Percentiles rank a stretch among this genome's conserved stretches.
Conservation (phyloP, 2,888 invertebrate species). For the Stenichneumon culpator region DNA sequence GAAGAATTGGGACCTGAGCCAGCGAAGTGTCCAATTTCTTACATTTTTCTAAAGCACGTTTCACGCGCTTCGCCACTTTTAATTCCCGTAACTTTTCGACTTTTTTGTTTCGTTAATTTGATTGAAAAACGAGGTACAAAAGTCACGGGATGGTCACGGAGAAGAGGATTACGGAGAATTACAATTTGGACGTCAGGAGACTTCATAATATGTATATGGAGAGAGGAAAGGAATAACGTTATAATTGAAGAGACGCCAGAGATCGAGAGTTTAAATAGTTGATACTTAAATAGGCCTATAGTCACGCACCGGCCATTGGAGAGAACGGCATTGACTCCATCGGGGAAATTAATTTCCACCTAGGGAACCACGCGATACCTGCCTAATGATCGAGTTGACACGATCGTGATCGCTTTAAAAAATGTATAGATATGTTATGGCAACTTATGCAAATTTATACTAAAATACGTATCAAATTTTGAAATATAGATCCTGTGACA, state of each 20-base stretch:
- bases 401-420: neutral
- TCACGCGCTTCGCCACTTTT: slow-evolving; percentile 1
- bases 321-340: slow-evolving; percentile 57
- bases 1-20: slow-evolving; percentile 48
- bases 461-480: neutral
- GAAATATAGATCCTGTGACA: neutral
- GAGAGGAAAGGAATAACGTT: slow-evolving; percentile 3
- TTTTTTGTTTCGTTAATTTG: slow-evolving; percentile 30
- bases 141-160: neutral
- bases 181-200: neutral
- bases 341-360: slow-evolving; percentile 47
- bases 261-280: slow-evolving; percentile 11
- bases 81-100: slow-evolving; percentile 11
- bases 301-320: slow-evolving; percentile 46
- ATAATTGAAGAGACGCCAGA: slow-evolving; percentile 17
- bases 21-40: slow-evolving; percentile 40
- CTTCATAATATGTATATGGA: neutral
- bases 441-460: neutral
- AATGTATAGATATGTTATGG: neutral
- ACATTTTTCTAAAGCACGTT: slow-evolving; percentile 36
- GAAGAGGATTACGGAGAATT: slow-evolving; percentile 12
- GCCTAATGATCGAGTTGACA: neutral
- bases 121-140: slow-evolving; percentile 34
- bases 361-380: slow-evolving; percentile 11
- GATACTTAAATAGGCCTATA: neutral